phyloP scores from a whole-genome alignment of 2,797 vertebrate genomes.

The Gallirallus australis region DNA sequence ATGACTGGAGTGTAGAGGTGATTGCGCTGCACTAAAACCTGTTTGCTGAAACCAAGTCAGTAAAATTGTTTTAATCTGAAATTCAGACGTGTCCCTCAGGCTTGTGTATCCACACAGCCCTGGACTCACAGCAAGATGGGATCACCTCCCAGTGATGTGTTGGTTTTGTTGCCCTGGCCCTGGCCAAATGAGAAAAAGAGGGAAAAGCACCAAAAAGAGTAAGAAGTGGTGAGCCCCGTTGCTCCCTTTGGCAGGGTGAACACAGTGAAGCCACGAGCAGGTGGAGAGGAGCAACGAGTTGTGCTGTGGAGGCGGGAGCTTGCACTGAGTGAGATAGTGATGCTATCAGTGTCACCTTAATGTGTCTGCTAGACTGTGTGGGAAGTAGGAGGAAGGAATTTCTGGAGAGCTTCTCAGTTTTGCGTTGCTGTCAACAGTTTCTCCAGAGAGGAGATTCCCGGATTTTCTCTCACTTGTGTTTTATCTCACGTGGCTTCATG shows the following conservation, averaged over 20 bases:
- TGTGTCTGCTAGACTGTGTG: fast-evolving
- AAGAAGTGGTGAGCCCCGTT: fast-evolving
- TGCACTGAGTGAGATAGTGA: fast-evolving
- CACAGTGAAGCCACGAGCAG: not conserved
- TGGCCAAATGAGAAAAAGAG: not conserved
- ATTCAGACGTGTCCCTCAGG: fast-evolving
- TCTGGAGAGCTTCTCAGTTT: fast-evolving
- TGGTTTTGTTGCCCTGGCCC: not conserved
- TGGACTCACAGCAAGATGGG: not conserved
- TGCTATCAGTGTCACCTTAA: fast-evolving
- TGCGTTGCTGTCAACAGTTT: not conserved
- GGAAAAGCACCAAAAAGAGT: not conserved
- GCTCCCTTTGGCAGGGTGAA: not conserved
- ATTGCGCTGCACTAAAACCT: not conserved
- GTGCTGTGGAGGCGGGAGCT: fast-evolving
- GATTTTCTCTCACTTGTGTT: not conserved
- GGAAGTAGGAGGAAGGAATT: not conserved
- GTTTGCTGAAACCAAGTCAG: not conserved
- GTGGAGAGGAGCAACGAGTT: not conserved
- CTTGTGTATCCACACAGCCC: not conserved
- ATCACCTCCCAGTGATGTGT: fast-evolving
- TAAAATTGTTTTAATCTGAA: not conserved
- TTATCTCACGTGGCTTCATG: fast-evolving
- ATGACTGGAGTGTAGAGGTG: not conserved
- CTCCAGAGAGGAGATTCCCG: not conserved